Percentiles rank a stretch among this genome's conserved stretches.
Conservation (phyloP, 1,140 invertebrate genomes). For the Drosophila azteca region DNA sequence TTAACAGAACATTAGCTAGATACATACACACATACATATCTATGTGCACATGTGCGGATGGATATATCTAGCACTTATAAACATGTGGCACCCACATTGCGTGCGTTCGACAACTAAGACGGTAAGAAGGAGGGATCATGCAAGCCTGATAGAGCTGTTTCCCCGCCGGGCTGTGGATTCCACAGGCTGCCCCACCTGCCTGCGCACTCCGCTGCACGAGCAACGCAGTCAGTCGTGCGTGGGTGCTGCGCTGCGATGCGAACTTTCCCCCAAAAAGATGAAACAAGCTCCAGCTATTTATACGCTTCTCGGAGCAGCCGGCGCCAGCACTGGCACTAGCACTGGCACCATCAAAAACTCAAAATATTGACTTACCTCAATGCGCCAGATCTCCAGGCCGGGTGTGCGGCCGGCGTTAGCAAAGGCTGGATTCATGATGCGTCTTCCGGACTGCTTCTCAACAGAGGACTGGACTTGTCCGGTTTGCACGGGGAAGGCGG, state of each 20-base stretch:
- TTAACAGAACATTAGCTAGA: slow-evolving; percentile 38
- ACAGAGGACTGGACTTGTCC: slow-evolving; percentile 55
- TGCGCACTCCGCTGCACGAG: slow-evolving; percentile 32
- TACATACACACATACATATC: slow-evolving; percentile 5
- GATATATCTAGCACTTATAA: slow-evolving; percentile 14
- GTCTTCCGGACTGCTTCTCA: slow-evolving; percentile 63
- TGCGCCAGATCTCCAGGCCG: slow-evolving; percentile 88
- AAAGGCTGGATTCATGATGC: slow-evolving; percentile 86
- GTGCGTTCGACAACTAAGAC: slow-evolving; percentile 46
- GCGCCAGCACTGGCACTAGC: not conserved
- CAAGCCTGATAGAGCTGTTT: not conserved
- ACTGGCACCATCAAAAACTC: slow-evolving; percentile 9
- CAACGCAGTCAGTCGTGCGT: slow-evolving; percentile 75
- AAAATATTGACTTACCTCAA: slow-evolving; percentile 85
- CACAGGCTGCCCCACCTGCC: slow-evolving; percentile 17
- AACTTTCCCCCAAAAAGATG: slow-evolving; percentile 62
- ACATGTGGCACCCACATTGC: slow-evolving; percentile 54
- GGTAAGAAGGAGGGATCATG: not conserved
- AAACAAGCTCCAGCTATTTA: slow-evolving; percentile 68
- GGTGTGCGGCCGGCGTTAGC: slow-evolving; percentile 86
- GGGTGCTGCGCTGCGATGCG: slow-evolving; percentile 35
- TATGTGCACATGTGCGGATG: slow-evolving; percentile 5
- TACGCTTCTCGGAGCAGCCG: slow-evolving; percentile 29
- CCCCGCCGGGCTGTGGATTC: not conserved
- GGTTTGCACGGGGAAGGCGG: slow-evolving; percentile 68